phyloP scores from a whole-genome alignment of 2,113 vertebrate genomes.

The Bettongia penicillata region DNA sequence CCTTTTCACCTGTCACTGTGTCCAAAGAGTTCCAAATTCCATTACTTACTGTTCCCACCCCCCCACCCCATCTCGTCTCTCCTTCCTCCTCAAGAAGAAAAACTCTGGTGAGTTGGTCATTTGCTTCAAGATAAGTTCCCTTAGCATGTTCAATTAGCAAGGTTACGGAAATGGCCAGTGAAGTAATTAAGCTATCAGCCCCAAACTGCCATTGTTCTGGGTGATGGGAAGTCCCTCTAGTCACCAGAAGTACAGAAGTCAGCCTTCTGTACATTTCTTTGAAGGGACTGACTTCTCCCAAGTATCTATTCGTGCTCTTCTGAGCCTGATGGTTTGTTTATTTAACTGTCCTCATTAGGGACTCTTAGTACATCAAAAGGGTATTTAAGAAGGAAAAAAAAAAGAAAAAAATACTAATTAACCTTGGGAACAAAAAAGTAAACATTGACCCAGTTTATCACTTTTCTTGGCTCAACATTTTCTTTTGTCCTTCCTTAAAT shows the following conservation, averaged over 20 bases:
- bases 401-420: background rate
- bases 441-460: conserved; percentile 29
- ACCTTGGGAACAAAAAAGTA: conserved; percentile 49
- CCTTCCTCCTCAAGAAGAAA: background rate
- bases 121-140: background rate
- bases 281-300: conserved; percentile 38
- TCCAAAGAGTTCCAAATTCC: background rate
- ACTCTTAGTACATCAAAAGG: conserved; percentile 43
- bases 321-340: conserved; percentile 60
- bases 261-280: conserved; percentile 27
- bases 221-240: background rate
- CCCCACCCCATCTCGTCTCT: background rate
- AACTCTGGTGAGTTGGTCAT: background rate
- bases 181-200: background rate
- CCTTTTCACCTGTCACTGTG: background rate
- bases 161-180: background rate
- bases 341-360: conserved; percentile 40
- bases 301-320: conserved; percentile 39
- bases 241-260: background rate
- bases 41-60: background rate
- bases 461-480: background rate
- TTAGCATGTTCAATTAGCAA: background rate
- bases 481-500: background rate
- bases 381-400: background rate
- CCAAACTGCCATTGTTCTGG: background rate